A percentile compares a stretch with the other conserved stretches of the same genome.
Conservation (phyloP, 2,888 invertebrate genomes). For the Cantharis rufa region DNA sequence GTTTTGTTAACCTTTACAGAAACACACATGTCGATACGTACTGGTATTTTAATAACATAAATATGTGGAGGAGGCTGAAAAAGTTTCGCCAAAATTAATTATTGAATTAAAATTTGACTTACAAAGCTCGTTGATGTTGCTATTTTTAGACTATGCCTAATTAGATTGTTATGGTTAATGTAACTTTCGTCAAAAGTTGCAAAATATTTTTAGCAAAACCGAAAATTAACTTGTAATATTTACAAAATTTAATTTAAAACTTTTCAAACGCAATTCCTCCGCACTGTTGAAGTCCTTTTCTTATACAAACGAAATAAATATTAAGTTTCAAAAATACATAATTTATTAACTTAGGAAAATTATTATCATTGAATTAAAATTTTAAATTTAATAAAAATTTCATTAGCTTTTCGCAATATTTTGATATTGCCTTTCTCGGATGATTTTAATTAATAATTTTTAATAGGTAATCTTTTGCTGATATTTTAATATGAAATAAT, state of each 20-base stretch:
- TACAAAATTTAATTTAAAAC: background rate
- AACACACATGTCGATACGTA: background rate
- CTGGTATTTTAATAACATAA: too few relatives aligned
- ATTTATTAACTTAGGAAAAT: too few relatives aligned
- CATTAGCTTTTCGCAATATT: too few relatives aligned
- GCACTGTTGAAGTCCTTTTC: background rate
- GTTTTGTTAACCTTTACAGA: background rate
- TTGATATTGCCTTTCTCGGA: too few relatives aligned
- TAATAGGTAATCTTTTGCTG: too few relatives aligned
- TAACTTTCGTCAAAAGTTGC: background rate
- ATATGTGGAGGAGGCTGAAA: background rate
- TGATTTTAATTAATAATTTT: too few relatives aligned
- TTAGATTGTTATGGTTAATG: background rate
- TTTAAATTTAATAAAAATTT: too few relatives aligned
- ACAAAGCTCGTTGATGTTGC: background rate
- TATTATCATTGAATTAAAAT: too few relatives aligned
- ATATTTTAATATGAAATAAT: too few relatives aligned
- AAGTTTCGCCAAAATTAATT: background rate
- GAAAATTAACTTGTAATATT: background rate
- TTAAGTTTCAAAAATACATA: background rate
- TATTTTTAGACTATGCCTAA: background rate
- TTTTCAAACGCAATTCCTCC: background rate
- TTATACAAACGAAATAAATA: background rate
- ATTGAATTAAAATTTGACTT: background rate
- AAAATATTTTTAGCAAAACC: background rate